Evolutionary conservation across 2,888 invertebrate genomes (phyloP), one percentile per base, ranked within the genome.

Genomic region (Thysanoteuthis rhombus): DNA sequence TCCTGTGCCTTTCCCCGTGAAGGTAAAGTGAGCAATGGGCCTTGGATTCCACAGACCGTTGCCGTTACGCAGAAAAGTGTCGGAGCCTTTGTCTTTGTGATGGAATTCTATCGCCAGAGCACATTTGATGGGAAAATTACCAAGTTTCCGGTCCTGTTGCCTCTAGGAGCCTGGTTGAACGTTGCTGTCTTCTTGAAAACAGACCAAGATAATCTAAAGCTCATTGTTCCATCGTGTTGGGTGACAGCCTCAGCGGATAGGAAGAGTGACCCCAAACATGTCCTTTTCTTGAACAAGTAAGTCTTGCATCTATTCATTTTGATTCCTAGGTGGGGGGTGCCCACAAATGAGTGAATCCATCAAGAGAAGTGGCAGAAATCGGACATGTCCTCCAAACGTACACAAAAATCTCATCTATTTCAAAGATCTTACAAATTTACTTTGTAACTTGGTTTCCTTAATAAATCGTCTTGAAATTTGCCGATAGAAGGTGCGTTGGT

Each of bases 271-370:
- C 94, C 95, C 1, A 94, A 94, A 10, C 95, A 96, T 94, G 94
- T 94, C 12, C 95, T 97, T 32, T 95, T 96, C 91, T 89, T 92
- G 39, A 93, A 96, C 94, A 97, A 96, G 97, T 97, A 94, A 94
- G 96, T 91, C 40, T 3, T 91, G 4, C 16, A 91, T 42, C 32
- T 91, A 91, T 42, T 32, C 28, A 91, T 91, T 52, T 19, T 19
- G 0, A 47, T 47, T 47, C 19, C 6, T 89, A 39, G 32, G 0
- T 12, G 16, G n/a, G n/a, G n/a, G n/a, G n/a, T n/a, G n/a, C n/a
- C n/a, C n/a, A n/a, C n/a, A n/a, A n/a, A n/a, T n/a, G n/a, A n/a
- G n/a, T n/a, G n/a, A n/a, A n/a, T n/a, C n/a, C n/a, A n/a, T n/a
- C n/a, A n/a, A n/a, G n/a, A n/a, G n/a, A n/a, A n/a, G n/a, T n/a